phyloP scores from a whole-genome alignment of 2,888 invertebrate species.

The Aleiodes alternator region DNA sequence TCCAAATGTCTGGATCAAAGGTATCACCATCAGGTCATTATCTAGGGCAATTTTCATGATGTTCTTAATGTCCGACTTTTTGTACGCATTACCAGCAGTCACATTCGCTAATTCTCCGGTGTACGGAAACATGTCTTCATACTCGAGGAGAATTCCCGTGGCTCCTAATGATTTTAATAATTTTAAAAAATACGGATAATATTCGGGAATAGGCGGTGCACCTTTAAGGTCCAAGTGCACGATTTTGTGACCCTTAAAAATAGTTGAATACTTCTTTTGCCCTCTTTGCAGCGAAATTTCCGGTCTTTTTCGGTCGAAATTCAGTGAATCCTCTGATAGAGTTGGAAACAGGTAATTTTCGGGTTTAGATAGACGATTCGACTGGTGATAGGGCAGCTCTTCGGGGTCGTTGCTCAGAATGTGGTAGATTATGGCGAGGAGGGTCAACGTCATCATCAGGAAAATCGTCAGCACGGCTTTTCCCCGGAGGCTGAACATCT shows the following conservation, averaged over 20 bases:
- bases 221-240: conserved; percentile 92
- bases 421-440: conserved; percentile 70
- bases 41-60: conserved; percentile 78
- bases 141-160: conserved; percentile 87
- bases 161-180: conserved; percentile 81
- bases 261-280: no score
- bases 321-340: no score
- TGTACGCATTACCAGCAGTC: conserved; percentile 82
- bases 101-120: conserved; percentile 78
- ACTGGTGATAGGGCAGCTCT: conserved; percentile 55
- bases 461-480: conserved; percentile 67
- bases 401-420: conserved; percentile 68
- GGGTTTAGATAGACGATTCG: no score
- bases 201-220: conserved; percentile 84
- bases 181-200: conserved; percentile 80
- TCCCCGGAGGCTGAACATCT: conserved; percentile 67
- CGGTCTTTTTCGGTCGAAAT: no score
- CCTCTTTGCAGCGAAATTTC: conserved; percentile 51
- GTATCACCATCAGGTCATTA: conserved; percentile 83
- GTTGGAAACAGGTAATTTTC: no score
- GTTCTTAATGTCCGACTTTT: conserved; percentile 76
- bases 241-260: conserved; percentile 77
- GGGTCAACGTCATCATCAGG: conserved; percentile 64
- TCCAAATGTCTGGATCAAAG: conserved; percentile 90
- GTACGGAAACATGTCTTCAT: conserved; percentile 93